These are phyloP conservation scores for Sinhomidia bicolor DNA, from an alignment of 2,888 invertebrate species.

Conservation along the genomic window DNA sequence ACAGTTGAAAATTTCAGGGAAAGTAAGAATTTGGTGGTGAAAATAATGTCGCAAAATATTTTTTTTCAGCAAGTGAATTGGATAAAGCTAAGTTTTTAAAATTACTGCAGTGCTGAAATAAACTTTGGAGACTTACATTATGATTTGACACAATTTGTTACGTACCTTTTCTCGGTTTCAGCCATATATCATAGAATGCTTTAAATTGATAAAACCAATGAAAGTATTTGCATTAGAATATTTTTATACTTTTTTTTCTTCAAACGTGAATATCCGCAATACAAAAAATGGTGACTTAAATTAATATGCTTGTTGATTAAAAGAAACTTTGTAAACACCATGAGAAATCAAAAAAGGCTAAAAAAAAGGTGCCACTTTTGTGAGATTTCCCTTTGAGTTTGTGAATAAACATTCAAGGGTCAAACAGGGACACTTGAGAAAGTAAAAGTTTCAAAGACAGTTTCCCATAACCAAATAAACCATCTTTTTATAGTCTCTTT, in stretches of 20 bases:
- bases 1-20: not conserved
- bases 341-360: not conserved
- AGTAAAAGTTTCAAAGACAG: not conserved
- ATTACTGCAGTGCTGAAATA: slow-evolving; percentile 27
- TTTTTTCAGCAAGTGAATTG: not conserved
- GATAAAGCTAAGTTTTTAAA: slow-evolving; percentile 31
- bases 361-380: not conserved
- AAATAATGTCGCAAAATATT: not conserved
- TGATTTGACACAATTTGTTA: slow-evolving; percentile 80
- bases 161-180: slow-evolving; percentile 98
- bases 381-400: not conserved
- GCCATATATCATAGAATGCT: slow-evolving; percentile 99
- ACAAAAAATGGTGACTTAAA: not conserved
- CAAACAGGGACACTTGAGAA: not conserved
- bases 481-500: not conserved
- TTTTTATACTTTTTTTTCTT: not conserved
- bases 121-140: slow-evolving; percentile 47
- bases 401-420: not conserved
- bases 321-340: not conserved
- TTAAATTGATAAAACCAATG: slow-evolving; percentile 77
- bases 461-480: not conserved
- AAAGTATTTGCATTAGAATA: slow-evolving; percentile 59
- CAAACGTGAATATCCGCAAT: not conserved
- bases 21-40: not conserved
- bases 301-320: no score